Base-by-base conservation (phyloP, 2,888 invertebrate genomes). In the Thysanoteuthis rhombus region DNA sequence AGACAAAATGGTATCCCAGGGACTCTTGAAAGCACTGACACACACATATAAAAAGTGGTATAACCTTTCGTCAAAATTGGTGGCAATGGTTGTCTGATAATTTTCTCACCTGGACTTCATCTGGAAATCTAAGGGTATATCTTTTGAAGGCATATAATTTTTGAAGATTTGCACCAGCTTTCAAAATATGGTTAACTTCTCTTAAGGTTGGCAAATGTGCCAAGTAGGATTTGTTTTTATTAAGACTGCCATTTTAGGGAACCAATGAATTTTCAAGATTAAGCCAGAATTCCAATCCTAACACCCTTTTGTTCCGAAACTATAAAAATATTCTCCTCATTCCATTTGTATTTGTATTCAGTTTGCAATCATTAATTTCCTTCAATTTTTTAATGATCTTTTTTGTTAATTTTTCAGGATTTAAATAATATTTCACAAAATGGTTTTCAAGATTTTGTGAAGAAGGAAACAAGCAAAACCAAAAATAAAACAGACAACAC, bases 401-500 rank as follows among this genome's bases (percentile, higher is more conserved):
- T n/a, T 12, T 75, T 75, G n/a, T n/a, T 75, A n/a, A 75, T n/a
- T 75, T 75, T 75, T 75, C 75, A 75, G 75, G 75, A 75, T 75
- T 75, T 75, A n/a, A 75, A 75, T 75, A 75, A 75, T 75, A 75
- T 75, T 75, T n/a, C 75, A n/a, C n/a, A 75, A 75, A 75, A 75
- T n/a, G 75, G 12, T 75, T 75, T 75, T 75, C 75, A n/a, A 75
- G 22, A 75, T n/a, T 75, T n/a, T 75, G n/a, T n/a, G 36, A 75
- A 75, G n/a, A 75, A 12, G 12, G n/a, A n/a, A 75, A 75, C 22
- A 8, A n/a, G 10, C 3, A 16, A 75, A 75, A 75, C 2, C n/a
- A n/a, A 75, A 75, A 47, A 0, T n/a, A 75, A 75, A n/a, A n/a
- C 10, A 12, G 36, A 75, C n/a, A 75, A 75, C 19, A 75, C n/a